These are phyloP conservation scores for Brienomyrus brachyistius DNA, from an alignment of 2,113 vertebrate genomes.

Conservation along the genomic window DNA sequence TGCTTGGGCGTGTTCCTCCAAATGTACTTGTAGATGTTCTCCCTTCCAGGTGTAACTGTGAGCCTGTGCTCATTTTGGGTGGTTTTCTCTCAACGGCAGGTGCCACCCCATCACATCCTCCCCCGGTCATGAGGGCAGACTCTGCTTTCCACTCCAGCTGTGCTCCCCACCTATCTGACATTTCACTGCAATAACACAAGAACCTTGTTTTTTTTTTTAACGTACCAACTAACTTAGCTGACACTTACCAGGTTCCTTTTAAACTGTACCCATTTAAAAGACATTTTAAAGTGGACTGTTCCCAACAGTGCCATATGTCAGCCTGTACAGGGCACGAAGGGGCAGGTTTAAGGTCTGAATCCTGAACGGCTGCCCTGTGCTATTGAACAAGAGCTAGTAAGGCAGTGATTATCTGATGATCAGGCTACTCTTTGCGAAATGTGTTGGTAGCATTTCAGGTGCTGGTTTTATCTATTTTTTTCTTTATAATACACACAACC, in stretches of 20 bases:
- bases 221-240: not conserved
- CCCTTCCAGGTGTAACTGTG: not conserved
- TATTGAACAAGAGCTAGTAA: not conserved
- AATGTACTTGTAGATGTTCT: not conserved
- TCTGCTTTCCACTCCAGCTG: not conserved
- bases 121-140: not conserved
- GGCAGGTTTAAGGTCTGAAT: not conserved
- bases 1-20: conserved; percentile 16
- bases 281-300: not conserved
- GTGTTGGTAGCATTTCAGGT: not conserved
- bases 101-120: conserved; percentile 6
- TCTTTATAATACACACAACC: not conserved
- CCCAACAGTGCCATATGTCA: not conserved
- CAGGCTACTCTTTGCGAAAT: not conserved
- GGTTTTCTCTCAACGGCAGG: conserved; percentile 15
- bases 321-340: not conserved
- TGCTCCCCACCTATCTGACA: not conserved
- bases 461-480: not conserved
- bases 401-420: not conserved
- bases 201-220: not conserved
- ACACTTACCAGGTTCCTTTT: not conserved
- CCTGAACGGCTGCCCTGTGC: not conserved
- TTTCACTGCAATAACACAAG: not conserved
- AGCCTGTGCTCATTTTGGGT: conserved; percentile 27
- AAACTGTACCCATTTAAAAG: not conserved